Evolutionary conservation across 2,797 vertebrate species (phyloP).

Genomic region (Falco columbarius): DNA sequence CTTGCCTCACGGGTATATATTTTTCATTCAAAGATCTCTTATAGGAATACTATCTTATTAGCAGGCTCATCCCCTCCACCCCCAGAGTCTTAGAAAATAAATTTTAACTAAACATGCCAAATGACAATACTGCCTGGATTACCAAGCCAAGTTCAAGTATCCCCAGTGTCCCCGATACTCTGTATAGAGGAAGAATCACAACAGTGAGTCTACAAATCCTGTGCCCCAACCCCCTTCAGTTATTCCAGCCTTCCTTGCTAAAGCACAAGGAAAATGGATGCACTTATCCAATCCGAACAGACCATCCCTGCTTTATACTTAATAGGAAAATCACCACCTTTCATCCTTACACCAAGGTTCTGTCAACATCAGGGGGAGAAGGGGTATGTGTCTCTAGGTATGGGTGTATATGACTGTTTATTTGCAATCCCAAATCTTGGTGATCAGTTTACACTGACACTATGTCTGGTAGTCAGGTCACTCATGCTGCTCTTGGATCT

Average conservation of each 20-base stretch:
- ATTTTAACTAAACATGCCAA: neutral
- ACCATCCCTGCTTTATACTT: neutral
- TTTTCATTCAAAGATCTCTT: neutral
- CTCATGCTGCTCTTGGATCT: neutral
- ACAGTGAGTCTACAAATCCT: neutral
- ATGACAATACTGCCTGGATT: neutral
- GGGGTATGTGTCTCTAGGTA: neutral
- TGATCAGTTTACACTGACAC: neutral
- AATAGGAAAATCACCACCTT: neutral
- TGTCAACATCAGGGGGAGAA: neutral
- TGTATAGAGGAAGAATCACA: neutral
- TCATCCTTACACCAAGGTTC: neutral
- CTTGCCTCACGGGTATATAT: neutral
- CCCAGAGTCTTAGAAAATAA: neutral
- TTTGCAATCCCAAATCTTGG: neutral
- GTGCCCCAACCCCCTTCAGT: neutral
- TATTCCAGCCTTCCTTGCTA: neutral
- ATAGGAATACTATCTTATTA: neutral
- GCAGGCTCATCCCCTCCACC: neutral
- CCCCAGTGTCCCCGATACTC: fast-evolving
- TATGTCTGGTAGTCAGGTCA: neutral
- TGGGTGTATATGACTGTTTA: neutral
- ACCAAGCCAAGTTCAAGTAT: neutral
- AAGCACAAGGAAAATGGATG: neutral
- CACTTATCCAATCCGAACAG: neutral